phyloP scores from a whole-genome alignment of 2,113 vertebrate species.

The Spermophilus dauricus region DNA sequence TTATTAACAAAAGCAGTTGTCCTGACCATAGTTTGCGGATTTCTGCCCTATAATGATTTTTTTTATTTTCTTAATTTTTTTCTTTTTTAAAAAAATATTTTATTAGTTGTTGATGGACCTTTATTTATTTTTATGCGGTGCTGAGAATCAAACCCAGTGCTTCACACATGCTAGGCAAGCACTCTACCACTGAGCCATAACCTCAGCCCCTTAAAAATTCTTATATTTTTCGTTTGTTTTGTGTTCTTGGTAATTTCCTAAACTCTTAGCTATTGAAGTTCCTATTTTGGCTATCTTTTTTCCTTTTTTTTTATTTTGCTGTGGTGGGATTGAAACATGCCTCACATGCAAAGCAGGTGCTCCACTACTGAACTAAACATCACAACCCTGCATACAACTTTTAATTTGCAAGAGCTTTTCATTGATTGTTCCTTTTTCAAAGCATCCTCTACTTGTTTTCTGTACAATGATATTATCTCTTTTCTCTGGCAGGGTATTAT shows the following conservation, averaged over 20 bases:
- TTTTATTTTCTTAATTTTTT: neutral
- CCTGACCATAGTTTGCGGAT: neutral
- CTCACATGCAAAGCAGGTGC: neutral
- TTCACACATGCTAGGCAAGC: too few species aligned
- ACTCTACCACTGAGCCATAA: too few species aligned
- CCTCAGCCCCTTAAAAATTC: neutral
- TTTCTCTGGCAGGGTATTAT: neutral
- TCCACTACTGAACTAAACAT: neutral
- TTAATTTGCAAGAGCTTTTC: slow-evolving; percentile 36
- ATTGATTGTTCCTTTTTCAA: slow-evolving; percentile 29
- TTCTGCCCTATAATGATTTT: neutral
- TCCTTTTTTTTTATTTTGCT: too few species aligned
- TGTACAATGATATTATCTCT: neutral
- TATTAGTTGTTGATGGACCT: too few species aligned
- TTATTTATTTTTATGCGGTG: too few species aligned
- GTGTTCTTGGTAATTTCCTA: neutral
- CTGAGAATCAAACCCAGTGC: too few species aligned
- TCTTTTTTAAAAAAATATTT: too few species aligned
- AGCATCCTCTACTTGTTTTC: slow-evolving; percentile 20
- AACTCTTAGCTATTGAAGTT: neutral
- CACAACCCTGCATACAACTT: neutral
- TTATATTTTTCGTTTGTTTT: neutral
- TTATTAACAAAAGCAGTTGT: neutral
- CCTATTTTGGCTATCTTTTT: neutral
- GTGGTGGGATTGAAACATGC: neutral